Evolutionary conservation across 2,888 invertebrate species (phyloP), one percentile per base, ranked within the genome.

Genomic region (Drosophila glabriapex): DNA sequence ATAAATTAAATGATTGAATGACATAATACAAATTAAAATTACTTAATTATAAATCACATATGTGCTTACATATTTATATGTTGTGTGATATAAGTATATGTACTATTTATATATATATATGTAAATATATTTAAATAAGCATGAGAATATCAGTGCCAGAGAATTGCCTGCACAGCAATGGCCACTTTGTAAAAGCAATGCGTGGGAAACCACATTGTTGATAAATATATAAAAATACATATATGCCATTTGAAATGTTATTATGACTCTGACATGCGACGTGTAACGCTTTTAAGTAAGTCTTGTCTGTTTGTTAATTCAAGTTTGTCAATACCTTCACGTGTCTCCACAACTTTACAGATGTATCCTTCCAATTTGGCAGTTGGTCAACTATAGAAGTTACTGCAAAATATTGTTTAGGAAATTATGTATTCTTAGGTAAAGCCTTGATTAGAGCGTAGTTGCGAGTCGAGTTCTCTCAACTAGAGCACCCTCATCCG

Each of bases 1-100:
- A 87, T 85, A 74, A 87, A 84, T 87, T 76, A 76, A 81, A 75
- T 76, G 71, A 73, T 80, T 82, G 72, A 73, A 76, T 73, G 82
- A 53, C 67, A 75, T 60, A 72, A 61, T 56, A 73, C 64, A 62
- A 83, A 78, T 81, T 74, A 72, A 70, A 82, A 75, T 60, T 56
- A 70, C 56, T 49, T 43, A 69, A 82, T 73, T 63, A 79, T 54
- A 60, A 33, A 22, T 37, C 68, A 41, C 33, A 66, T 39, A 22
- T 52, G 33, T 22, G 22, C 52, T 16, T 16, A 16, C 28, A 19
- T 19, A 46, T 16, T 16, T 46, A 9, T 46, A 22, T 25, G 25
- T 16, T 46, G 25, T 12, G 12, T n/a, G 6, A 12, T n/a, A n/a
- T 29, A 5, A 5, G 10, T 22, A 28, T n/a, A 19, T 39, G 39